Evolutionary conservation across 2,888 invertebrate genomes (phyloP).

Genomic region (Campaea margaritaria): DNA sequence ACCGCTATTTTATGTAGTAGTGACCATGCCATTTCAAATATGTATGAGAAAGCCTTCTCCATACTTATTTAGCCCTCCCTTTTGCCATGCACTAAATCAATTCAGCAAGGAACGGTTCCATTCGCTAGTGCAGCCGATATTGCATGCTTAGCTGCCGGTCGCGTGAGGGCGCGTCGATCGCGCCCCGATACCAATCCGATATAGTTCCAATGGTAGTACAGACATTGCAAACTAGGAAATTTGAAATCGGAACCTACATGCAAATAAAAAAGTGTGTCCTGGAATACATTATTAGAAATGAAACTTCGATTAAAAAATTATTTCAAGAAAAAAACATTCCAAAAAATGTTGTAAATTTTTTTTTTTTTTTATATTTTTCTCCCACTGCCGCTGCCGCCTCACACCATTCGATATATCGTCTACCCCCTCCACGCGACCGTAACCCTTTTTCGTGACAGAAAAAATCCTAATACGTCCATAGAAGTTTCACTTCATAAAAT

Average conservation of each 20-base stretch:
- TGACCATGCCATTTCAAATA: neutral
- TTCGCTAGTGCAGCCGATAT: constrained; percentile 20
- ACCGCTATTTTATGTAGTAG: neutral
- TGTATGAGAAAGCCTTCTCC: neutral
- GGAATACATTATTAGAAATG: too few relatives aligned
- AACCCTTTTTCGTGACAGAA: too few relatives aligned
- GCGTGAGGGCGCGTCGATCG: constrained; percentile 45
- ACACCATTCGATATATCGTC: too few relatives aligned
- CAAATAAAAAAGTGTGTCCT: too few relatives aligned
- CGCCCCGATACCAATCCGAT: constrained; percentile 46
- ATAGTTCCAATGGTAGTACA: constrained; percentile 2
- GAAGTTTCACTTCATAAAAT: too few relatives aligned
- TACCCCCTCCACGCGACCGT: too few relatives aligned
- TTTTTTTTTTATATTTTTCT: too few relatives aligned
- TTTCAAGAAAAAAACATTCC: too few relatives aligned
- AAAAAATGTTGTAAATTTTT: too few relatives aligned
- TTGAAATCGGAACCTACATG: neutral
- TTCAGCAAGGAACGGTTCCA: constrained; percentile 15
- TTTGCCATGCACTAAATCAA: constrained; percentile 29
- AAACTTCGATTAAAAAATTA: too few relatives aligned
- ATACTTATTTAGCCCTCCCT: constrained; percentile 6
- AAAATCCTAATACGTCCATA: too few relatives aligned
- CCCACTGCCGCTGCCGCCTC: too few relatives aligned
- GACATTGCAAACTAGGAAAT: neutral
- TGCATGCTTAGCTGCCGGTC: constrained; percentile 11